These are phyloP conservation scores for Percopsis transmontana DNA, from an alignment of 2,113 vertebrate genomes.

Conservation along the genomic window DNA sequence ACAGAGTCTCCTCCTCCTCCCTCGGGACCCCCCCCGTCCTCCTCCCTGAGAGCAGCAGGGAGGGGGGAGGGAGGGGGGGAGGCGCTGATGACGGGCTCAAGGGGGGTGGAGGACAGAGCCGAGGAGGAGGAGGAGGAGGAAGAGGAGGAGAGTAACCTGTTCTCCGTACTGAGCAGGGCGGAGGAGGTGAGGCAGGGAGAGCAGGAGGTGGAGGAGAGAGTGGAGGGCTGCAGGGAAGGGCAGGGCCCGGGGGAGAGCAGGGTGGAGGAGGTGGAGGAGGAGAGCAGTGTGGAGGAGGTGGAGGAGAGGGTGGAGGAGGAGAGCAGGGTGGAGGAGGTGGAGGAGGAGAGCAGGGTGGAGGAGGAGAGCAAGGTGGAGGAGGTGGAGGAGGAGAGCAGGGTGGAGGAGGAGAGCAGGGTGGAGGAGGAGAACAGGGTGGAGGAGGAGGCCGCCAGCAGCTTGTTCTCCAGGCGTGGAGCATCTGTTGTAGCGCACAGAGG, in stretches of 20 bases:
- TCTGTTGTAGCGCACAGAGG: too few species aligned
- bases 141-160: conserved; percentile 5
- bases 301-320: conserved; percentile 20
- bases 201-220: conserved; percentile 42
- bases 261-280: conserved; percentile 33
- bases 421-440: conserved; percentile 45
- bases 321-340: conserved; percentile 53
- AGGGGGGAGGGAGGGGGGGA: conserved; percentile 21
- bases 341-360: conserved; percentile 55
- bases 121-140: conserved; percentile 30
- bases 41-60: neutral
- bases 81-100: conserved; percentile 11
- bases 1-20: conserved; percentile 9
- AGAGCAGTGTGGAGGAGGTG: conserved; percentile 42
- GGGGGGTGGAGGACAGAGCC: conserved; percentile 34
- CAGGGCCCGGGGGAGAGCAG: conserved; percentile 4
- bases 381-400: conserved; percentile 29
- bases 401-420: conserved; percentile 24
- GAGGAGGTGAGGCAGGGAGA: conserved; percentile 59
- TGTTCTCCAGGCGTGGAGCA: conserved; percentile 70
- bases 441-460: conserved; percentile 54
- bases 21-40: conserved; percentile 5
- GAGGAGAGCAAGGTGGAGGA: conserved; percentile 54
- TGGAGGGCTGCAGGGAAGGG: conserved; percentile 15
- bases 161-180: conserved; percentile 36